phyloP scores from a whole-genome alignment of 2,113 vertebrate genomes.

The Pedionomus torquatus region DNA sequence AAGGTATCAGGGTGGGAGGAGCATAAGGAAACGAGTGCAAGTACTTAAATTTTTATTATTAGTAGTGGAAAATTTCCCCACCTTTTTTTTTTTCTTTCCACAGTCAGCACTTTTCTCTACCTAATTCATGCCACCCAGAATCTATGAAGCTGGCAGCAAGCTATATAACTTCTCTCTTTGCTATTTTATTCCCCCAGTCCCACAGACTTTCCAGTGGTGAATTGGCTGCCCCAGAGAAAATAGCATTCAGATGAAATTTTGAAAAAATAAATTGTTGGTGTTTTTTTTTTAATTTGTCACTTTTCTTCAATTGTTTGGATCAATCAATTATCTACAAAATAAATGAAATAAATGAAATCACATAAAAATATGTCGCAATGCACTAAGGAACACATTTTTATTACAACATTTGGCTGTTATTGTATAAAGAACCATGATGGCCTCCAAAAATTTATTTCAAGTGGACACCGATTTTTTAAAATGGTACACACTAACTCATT shows the following conservation, averaged over 20 bases:
- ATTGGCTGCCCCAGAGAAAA: background rate
- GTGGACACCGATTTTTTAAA: background rate
- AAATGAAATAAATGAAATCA: background rate
- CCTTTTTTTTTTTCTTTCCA: background rate
- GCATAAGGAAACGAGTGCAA: background rate
- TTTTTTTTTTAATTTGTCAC: background rate
- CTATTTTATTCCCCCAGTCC: background rate
- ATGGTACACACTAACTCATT: background rate
- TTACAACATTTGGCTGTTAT: background rate
- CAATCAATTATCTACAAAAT: background rate
- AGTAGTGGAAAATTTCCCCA: background rate
- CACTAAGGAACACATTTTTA: background rate
- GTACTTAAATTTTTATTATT: background rate
- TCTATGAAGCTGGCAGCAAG: background rate
- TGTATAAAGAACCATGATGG: background rate
- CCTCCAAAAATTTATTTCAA: background rate
- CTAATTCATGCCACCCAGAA: background rate
- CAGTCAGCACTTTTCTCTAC: background rate
- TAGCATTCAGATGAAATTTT: background rate
- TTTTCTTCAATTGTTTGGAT: background rate
- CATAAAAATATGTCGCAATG: background rate
- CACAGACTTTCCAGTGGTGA: background rate
- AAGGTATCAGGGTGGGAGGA: background rate
- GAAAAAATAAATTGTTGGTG: background rate
- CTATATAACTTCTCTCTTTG: background rate